Percentiles rank a stretch among this genome's conserved stretches.
Conservation (phyloP, 30 jellyfish, hydroid and myxozoan genomes). For the Turritopsis dohrnii region DNA sequence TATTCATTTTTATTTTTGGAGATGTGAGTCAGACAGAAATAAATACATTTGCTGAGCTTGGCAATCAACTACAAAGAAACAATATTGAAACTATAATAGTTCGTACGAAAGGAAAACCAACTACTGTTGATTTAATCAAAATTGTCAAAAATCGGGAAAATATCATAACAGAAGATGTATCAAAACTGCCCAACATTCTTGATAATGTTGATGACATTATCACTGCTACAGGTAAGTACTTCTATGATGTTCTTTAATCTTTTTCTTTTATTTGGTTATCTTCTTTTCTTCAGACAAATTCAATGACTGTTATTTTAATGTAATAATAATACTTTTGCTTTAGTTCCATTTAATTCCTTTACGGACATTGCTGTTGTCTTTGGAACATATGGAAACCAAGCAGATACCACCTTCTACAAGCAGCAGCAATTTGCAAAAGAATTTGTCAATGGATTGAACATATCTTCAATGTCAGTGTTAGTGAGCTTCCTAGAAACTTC, state of each 20-base stretch:
- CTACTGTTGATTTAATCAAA: not conserved
- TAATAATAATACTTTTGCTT: not conserved
- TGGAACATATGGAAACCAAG: constrained; percentile 44
- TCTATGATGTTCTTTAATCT: not conserved
- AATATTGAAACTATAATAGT: not conserved
- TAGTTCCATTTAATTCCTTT: not conserved
- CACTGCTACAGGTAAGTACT: not conserved
- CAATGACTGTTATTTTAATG: not conserved
- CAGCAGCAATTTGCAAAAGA: constrained; percentile 30
- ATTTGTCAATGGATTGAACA: constrained; percentile 16
- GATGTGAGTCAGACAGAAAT: not conserved
- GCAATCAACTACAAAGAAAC: not conserved
- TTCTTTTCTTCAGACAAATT: not conserved
- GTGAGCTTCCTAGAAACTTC: not conserved
- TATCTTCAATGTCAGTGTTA: not conserved
- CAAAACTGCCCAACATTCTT: not conserved
- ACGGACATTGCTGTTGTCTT: constrained; percentile 41
- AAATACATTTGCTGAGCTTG: not conserved
- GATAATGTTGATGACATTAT: constrained; percentile 1
- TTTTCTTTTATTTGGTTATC: not conserved
- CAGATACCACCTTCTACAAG: constrained; percentile 33
- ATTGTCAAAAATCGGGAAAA: not conserved
- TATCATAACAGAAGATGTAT: not conserved
- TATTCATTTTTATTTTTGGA: constrained; percentile 21
- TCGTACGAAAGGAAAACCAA: not conserved